Evolutionary conservation across 2,888 invertebrate species (phyloP).

Genomic region (Taenaris catops): DNA sequence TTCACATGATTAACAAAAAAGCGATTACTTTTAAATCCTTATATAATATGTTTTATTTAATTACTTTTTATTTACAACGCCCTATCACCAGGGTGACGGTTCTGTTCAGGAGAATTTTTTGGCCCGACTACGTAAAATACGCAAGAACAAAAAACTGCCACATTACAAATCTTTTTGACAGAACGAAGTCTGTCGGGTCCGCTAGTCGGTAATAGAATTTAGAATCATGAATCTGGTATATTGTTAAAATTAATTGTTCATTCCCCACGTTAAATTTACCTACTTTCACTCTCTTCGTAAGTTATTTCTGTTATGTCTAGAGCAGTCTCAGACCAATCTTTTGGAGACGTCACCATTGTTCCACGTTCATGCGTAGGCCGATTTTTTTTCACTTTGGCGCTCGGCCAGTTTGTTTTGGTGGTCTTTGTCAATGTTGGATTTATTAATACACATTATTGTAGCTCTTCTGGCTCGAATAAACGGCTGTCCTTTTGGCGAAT

Average conservation of each 20-base stretch:
- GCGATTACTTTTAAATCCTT: too few relatives aligned
- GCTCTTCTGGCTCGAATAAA: slow-evolving; percentile 44
- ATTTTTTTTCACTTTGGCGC: slow-evolving; percentile 60
- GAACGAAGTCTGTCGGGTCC: too few relatives aligned
- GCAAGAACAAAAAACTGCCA: too few relatives aligned
- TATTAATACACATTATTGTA: slow-evolving; percentile 71
- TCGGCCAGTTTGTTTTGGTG: slow-evolving; percentile 71
- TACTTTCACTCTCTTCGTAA: slow-evolving; percentile 16
- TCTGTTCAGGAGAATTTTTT: too few relatives aligned
- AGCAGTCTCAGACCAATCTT: slow-evolving; percentile 25
- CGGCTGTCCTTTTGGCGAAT: slow-evolving; percentile 32
- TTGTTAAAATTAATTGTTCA: slow-evolving; percentile 1
- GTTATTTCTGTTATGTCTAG: slow-evolving; percentile 24
- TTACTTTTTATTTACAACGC: too few relatives aligned
- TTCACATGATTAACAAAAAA: too few relatives aligned
- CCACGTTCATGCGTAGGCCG: slow-evolving; percentile 46
- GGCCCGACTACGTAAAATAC: too few relatives aligned
- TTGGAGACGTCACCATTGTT: slow-evolving; percentile 42
- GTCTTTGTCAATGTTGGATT: slow-evolving; percentile 79
- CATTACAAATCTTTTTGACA: too few relatives aligned
- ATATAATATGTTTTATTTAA: too few relatives aligned
- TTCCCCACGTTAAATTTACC: slow-evolving; percentile 3
- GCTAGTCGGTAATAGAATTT: too few relatives aligned
- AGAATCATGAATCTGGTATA: too few relatives aligned
- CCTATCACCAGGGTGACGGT: too few relatives aligned